These are phyloP conservation scores for Xanthostigma xanthostigma DNA, from an alignment of 2,888 invertebrate species.

Conservation along the genomic window DNA sequence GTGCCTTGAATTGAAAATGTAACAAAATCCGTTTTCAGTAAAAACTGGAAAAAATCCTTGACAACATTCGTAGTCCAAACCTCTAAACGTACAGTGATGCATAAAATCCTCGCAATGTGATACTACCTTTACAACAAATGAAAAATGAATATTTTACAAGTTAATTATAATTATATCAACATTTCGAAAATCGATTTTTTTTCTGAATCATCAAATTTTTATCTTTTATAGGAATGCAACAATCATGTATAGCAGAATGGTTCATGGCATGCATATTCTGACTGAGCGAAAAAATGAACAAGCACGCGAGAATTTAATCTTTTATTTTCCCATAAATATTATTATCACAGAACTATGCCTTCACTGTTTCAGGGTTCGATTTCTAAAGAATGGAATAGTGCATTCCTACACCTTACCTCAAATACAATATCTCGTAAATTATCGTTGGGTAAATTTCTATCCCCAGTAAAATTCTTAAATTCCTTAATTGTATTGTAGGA, in stretches of 20 bases:
- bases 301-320: no score
- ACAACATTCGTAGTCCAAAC: slow-evolving; percentile 49
- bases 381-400: neutral
- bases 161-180: slow-evolving; percentile 6
- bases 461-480: slow-evolving; percentile 14
- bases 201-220: no score
- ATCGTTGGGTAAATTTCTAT: slow-evolving; percentile 15
- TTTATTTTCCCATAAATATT: no score
- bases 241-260: no score
- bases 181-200: slow-evolving; percentile 13
- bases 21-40: slow-evolving; percentile 62
- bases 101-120: slow-evolving; percentile 45
- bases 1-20: slow-evolving; percentile 50
- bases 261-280: no score
- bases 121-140: slow-evolving; percentile 30
- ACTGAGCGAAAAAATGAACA: no score
- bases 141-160: slow-evolving; percentile 1
- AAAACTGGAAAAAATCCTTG: slow-evolving; percentile 50
- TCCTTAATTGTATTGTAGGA: slow-evolving; percentile 26
- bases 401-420: slow-evolving; percentile 13
- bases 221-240: no score
- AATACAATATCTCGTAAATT: slow-evolving; percentile 16
- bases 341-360: no score
- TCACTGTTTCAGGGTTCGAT: no score
- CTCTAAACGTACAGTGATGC: slow-evolving; percentile 49